These are phyloP conservation scores for Drosophila prosaltans DNA, from an alignment of 1,140 invertebrate genomes.

Conservation along the genomic window DNA sequence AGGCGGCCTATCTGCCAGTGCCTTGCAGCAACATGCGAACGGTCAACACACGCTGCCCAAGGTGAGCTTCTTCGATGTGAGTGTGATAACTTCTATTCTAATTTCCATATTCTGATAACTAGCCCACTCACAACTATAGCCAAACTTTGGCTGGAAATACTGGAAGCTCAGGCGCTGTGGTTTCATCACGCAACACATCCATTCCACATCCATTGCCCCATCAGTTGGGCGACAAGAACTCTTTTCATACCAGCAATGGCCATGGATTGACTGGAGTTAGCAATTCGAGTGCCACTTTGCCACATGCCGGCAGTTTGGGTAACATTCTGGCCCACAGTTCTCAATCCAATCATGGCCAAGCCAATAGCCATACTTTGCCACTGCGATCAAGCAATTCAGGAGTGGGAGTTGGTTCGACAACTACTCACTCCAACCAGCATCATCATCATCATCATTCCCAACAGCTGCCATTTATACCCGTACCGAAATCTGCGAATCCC, in stretches of 20 bases:
- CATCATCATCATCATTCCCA: constrained; percentile 43
- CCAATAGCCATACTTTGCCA: constrained; percentile 60
- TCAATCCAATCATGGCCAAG: constrained; percentile 22
- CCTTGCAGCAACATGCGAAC: constrained; percentile 68
- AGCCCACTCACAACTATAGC: constrained; percentile 59
- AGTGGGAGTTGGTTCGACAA: constrained; percentile 20
- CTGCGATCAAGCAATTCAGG: constrained; percentile 60
- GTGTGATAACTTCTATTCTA: neutral
- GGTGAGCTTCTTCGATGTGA: constrained; percentile 27
- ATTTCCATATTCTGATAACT: neutral
- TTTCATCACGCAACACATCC: constrained; percentile 79
- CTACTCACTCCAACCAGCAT: constrained; percentile 14
- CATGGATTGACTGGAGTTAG: constrained; percentile 15
- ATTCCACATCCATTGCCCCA: constrained; percentile 81
- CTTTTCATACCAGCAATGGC: constrained; percentile 42
- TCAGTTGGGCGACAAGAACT: constrained; percentile 66
- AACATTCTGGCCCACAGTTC: constrained; percentile 42
- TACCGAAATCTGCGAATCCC: constrained; percentile 65
- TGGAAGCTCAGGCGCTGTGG: constrained; percentile 42
- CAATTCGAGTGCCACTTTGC: constrained; percentile 40
- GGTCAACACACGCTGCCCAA: constrained; percentile 56
- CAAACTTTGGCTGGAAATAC: constrained; percentile 58
- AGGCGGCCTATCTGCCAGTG: constrained; percentile 52
- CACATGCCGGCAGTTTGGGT: constrained; percentile 48
- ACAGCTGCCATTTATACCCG: constrained; percentile 58